These are phyloP conservation scores for Boulengeromyrus knoepffleri DNA, from an alignment of 2,113 vertebrate genomes.

Conservation along the genomic window DNA sequence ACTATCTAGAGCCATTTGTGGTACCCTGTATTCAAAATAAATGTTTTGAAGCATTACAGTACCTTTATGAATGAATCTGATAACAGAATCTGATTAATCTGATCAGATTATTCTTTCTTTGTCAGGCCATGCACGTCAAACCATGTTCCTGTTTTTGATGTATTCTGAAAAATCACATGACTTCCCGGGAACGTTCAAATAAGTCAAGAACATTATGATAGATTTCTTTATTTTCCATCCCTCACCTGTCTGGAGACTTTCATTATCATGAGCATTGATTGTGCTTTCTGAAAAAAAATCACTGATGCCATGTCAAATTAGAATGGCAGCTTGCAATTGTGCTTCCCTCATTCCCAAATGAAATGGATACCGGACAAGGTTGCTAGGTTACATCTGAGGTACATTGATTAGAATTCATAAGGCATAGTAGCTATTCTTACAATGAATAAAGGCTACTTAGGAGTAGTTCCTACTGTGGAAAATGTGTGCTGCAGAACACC, in stretches of 20 bases:
- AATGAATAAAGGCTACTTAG: neutral
- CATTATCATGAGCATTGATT: neutral
- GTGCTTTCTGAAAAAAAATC: neutral
- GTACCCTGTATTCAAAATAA: neutral
- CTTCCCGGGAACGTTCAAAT: neutral
- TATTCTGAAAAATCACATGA: neutral
- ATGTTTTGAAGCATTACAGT: neutral
- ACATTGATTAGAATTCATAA: neutral
- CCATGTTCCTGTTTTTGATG: neutral
- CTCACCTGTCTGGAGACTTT: neutral
- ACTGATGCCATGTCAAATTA: neutral
- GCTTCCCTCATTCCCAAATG: neutral
- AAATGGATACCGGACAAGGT: neutral
- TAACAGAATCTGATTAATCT: neutral
- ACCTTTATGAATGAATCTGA: neutral
- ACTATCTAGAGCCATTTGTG: neutral
- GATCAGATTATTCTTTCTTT: neutral
- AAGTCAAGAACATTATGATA: neutral
- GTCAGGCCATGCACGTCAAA: neutral
- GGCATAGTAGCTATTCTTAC: neutral
- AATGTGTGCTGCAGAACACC: slow-evolving; percentile 53
- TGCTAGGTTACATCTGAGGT: slow-evolving; percentile 5
- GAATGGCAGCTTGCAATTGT: neutral
- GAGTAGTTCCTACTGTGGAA: neutral
- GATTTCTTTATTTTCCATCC: neutral